Evolutionary conservation across 2,888 invertebrate genomes (phyloP).

Genomic region (Eudasyphora cyanicolor): DNA sequence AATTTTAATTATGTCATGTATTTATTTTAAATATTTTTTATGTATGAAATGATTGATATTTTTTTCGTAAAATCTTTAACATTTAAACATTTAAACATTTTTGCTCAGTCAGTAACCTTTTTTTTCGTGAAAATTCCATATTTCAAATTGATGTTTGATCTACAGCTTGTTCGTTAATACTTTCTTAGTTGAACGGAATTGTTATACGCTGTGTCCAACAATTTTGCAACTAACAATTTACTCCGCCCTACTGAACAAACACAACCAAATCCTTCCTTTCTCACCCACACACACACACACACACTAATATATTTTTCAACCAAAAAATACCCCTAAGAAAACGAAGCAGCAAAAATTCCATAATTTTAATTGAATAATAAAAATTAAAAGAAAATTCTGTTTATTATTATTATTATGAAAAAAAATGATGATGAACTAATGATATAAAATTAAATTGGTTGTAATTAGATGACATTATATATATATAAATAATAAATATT

Average conservation of each 20-base stretch:
- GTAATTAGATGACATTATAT: slow-evolving; percentile 51
- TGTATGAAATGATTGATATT: no score
- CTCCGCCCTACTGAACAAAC: neutral
- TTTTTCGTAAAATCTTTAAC: no score
- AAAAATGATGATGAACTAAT: slow-evolving; percentile 41
- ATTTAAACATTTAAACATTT: no score
- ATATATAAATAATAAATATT: slow-evolving; percentile 10
- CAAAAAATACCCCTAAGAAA: neutral
- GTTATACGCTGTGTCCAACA: no score
- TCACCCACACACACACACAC: slow-evolving; percentile 1
- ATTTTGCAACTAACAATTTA: neutral
- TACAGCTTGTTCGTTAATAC: no score
- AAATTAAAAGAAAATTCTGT: slow-evolving; percentile 9
- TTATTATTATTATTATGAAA: slow-evolving; percentile 19
- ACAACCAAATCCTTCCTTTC: neutral
- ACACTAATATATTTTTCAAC: slow-evolving; percentile 8
- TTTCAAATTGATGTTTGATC: no score
- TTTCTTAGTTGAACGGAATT: no score
- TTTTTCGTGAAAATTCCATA: no score
- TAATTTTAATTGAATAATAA: slow-evolving; percentile 43
- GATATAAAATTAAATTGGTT: slow-evolving; percentile 61
- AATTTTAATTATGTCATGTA: no score
- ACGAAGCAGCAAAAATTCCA: slow-evolving; percentile 33
- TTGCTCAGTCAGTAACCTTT: no score
- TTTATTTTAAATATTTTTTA: no score